Evolutionary conservation across 2,888 invertebrate genomes (phyloP).

Genomic region (Xestobium rufovillosum): DNA sequence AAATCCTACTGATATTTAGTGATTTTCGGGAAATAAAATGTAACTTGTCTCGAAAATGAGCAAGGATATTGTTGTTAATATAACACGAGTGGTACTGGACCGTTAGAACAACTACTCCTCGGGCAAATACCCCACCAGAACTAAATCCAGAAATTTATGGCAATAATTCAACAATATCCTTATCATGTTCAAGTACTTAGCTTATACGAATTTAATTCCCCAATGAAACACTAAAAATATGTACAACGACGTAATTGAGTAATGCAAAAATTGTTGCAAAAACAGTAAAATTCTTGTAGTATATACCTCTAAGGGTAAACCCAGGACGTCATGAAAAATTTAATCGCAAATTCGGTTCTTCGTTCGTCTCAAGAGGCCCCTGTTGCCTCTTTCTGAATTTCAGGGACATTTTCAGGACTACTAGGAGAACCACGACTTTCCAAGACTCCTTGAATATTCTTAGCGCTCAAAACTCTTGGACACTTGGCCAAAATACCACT

Average conservation of each 20-base stretch:
- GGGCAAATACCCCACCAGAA: too few relatives aligned
- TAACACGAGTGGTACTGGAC: too few relatives aligned
- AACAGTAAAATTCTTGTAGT: constrained; percentile 10
- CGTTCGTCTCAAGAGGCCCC: constrained; percentile 35
- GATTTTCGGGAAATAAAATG: too few relatives aligned
- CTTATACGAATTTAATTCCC: background rate
- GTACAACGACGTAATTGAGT: background rate
- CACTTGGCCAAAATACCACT: constrained; percentile 52
- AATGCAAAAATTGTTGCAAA: constrained; percentile 7
- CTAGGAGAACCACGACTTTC: constrained; percentile 21
- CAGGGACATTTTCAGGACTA: constrained; percentile 28
- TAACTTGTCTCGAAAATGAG: constrained; percentile 1
- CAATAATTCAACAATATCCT: too few relatives aligned
- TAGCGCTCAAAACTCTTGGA: constrained; percentile 55
- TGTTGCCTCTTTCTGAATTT: constrained; percentile 35
- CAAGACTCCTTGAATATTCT: constrained; percentile 48
- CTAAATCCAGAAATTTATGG: too few relatives aligned
- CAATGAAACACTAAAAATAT: background rate
- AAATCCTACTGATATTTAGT: too few relatives aligned
- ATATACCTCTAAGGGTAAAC: background rate
- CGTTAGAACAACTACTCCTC: too few relatives aligned
- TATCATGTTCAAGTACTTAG: background rate
- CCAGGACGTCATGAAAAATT: background rate
- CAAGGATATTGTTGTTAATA: too few relatives aligned
- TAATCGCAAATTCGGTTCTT: constrained; percentile 20